Evolutionary conservation across 2,797 vertebrate species (phyloP).

Genomic region (Phoxinus dragarum): DNA sequence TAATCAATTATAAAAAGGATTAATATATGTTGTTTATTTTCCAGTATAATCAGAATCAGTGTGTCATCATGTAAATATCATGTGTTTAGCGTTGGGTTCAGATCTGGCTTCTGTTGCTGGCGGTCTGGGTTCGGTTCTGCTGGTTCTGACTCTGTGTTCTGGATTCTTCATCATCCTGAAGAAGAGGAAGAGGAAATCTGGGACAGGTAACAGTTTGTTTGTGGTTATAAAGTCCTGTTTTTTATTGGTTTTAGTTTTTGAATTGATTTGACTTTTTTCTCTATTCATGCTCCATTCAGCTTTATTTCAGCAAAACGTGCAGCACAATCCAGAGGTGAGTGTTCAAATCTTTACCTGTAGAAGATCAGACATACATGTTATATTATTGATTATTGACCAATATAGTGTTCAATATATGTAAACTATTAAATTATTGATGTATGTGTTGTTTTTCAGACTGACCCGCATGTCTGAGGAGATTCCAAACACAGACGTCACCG

Average conservation of each 20-base stretch:
- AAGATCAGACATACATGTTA: not conserved
- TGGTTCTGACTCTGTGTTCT: slow-evolving; percentile 27
- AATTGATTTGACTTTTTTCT: not conserved
- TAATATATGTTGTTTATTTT: rapidly evolving
- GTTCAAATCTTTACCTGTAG: not conserved
- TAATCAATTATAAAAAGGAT: not conserved
- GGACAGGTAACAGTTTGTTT: not conserved
- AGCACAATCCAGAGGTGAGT: not conserved
- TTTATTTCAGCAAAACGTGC: not conserved
- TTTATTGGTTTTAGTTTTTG: not conserved
- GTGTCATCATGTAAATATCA: not conserved
- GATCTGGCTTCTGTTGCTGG: not conserved
- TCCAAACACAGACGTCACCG: rapidly evolving
- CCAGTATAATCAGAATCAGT: not conserved
- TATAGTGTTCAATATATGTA: not conserved
- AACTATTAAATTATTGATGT: not conserved
- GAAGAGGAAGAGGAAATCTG: not conserved
- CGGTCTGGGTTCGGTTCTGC: not conserved
- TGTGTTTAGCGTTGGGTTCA: not conserved
- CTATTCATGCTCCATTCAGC: not conserved
- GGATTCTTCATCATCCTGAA: not conserved
- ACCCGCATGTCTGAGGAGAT: not conserved
- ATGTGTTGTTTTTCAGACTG: not conserved
- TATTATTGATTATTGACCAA: not conserved
- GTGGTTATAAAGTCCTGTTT: not conserved